Evolutionary conservation across 2,113 vertebrate genomes (phyloP).

Genomic region (Megalops atlanticus): DNA sequence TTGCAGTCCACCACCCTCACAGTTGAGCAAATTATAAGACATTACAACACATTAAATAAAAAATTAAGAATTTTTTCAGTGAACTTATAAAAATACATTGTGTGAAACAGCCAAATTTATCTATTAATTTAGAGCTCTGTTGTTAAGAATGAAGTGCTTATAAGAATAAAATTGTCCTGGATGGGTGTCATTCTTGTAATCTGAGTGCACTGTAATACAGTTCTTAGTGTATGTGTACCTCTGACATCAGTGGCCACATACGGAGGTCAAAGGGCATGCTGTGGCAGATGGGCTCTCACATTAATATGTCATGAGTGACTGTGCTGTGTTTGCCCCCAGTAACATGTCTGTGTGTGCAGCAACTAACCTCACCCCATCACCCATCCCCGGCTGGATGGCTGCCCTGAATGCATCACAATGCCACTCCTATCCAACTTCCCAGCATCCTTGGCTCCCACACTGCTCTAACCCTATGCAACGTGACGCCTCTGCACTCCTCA

Average conservation of each 20-base stretch:
- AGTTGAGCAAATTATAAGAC: too few species aligned
- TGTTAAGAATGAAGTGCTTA: too few species aligned
- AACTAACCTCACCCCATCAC: slow-evolving; percentile 40
- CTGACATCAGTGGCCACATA: not conserved
- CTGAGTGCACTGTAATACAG: too few species aligned
- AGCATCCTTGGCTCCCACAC: slow-evolving; percentile 72
- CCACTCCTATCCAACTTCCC: slow-evolving; percentile 79
- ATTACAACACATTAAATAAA: too few species aligned
- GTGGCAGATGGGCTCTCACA: not conserved
- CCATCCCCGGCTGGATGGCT: slow-evolving; percentile 53
- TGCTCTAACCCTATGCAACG: slow-evolving; percentile 82
- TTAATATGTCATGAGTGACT: not conserved
- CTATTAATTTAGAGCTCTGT: too few species aligned
- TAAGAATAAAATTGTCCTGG: too few species aligned
- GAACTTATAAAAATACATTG: too few species aligned
- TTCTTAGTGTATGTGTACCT: not conserved
- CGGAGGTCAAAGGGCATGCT: not conserved
- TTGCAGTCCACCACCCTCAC: slow-evolving; percentile 1
- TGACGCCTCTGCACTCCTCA: slow-evolving; percentile 79
- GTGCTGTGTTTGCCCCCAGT: not conserved
- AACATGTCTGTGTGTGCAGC: slow-evolving; percentile 41
- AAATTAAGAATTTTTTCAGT: too few species aligned
- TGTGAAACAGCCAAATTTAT: too few species aligned
- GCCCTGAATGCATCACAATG: slow-evolving; percentile 73
- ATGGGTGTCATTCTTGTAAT: too few species aligned